Evolutionary conservation across 1,140 invertebrate genomes (phyloP).

Genomic region (Mylabris phalerata): DNA sequence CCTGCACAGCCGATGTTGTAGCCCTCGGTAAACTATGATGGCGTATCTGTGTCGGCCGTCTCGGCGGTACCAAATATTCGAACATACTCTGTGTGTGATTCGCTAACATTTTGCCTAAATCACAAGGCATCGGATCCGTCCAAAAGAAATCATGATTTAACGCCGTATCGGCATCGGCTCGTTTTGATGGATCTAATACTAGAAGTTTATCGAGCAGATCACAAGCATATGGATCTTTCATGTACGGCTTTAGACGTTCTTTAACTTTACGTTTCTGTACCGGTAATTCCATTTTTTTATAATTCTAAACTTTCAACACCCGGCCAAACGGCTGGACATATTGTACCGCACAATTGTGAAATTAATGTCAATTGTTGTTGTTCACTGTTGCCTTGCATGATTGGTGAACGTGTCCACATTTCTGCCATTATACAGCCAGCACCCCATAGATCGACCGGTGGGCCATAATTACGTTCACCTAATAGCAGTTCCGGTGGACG

Average conservation of each 20-base stretch:
- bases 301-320: slow-evolving; percentile 89
- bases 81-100: slow-evolving; percentile 95
- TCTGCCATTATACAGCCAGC: slow-evolving; percentile 99
- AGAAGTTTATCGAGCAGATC: slow-evolving; percentile 91
- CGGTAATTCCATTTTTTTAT: slow-evolving; percentile 80
- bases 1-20: slow-evolving; percentile 48
- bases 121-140: slow-evolving; percentile 92
- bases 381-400: slow-evolving; percentile 90
- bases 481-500: slow-evolving; percentile 82
- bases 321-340: slow-evolving; percentile 91
- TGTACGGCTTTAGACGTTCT: slow-evolving; percentile 83
- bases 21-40: slow-evolving; percentile 57
- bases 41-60: slow-evolving; percentile 60
- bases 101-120: slow-evolving; percentile 86
- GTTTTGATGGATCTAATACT: slow-evolving; percentile 83
- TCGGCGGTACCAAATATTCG: slow-evolving; percentile 84
- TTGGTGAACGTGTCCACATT: slow-evolving; percentile 93
- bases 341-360: slow-evolving; percentile 93
- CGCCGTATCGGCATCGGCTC: slow-evolving; percentile 87
- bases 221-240: slow-evolving; percentile 87
- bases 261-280: slow-evolving; percentile 89
- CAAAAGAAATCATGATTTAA: slow-evolving; percentile 98
- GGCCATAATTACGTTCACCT: slow-evolving; percentile 93
- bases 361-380: slow-evolving; percentile 94
- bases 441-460: slow-evolving; percentile 97